Evolutionary conservation across 2,797 vertebrate genomes (phyloP), one percentile per base, ranked within the genome.

Genomic region (Tragelaphus oryx): DNA sequence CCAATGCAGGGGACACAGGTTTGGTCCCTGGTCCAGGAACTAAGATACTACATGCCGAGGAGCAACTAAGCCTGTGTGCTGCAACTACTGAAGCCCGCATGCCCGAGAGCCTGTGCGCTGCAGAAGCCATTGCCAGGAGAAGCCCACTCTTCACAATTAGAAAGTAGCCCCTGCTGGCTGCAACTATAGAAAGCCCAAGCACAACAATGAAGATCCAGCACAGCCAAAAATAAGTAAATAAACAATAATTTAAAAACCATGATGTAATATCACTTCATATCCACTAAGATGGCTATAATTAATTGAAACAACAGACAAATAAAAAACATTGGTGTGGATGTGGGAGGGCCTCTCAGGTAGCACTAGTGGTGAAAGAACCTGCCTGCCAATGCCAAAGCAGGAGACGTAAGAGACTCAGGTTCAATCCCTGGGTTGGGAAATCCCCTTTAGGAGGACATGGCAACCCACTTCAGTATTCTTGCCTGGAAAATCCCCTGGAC

Each of bases 141-240:
- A 65, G 62, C 17, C 17, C 17, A 10, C n/a, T 10, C n/a, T 37
- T 20, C 0, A 0, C 2, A 68, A 3, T 11, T 26, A 68, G 62
- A 68, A 17, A 68, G 62, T 68, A 68, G n/a, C 62, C n/a, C 8
- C 8, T 20, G 62, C 62, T 68, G 4, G 4, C 62, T 68, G n/a
- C 62, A 37, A 68, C 62, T 9, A 33, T 2, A 68, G 62, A 33
- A 33, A 65, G n/a, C 62, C 62, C 2, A 2, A 33, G n/a, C n/a
- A 33, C 62, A 65, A 0, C 62, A 65, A 5, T 65, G n/a, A 65
- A 37, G 62, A 9, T 10, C n/a, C 62, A 68, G 62, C n/a, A 10
- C 62, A 33, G 62, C 17, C 62, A 68, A 33, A 37, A 37, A 20
- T 33, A 68, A 68, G n/a, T 37, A 37, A 37, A 68, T 18, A 33